Conservation (phyloP, 2,888 invertebrate species). For the Punctoribates punctum region DNA sequence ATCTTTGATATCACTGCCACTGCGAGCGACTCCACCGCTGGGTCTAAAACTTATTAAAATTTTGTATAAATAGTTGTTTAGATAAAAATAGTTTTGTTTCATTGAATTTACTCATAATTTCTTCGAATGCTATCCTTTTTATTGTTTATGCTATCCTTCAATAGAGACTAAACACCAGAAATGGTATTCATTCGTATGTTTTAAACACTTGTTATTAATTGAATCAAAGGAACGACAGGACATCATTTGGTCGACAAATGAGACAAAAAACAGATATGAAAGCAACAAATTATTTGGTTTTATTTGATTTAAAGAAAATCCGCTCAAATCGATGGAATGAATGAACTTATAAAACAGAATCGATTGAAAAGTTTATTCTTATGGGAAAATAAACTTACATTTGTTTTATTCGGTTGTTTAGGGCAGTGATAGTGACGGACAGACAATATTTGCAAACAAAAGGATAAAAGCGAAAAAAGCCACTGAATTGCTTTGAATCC, state of each 20-base stretch:
- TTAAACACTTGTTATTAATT: too few species aligned
- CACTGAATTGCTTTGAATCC: background rate
- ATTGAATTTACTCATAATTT: too few species aligned
- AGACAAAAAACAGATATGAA: too few species aligned
- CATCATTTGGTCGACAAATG: too few species aligned
- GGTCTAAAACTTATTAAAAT: constrained; percentile 42
- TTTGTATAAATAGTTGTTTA: background rate
- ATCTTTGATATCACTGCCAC: constrained; percentile 76
- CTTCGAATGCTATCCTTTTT: too few species aligned
- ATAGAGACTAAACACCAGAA: too few species aligned
- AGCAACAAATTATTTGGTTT: too few species aligned
- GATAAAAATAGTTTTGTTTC: too few species aligned
- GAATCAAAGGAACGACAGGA: too few species aligned
- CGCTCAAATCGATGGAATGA: background rate
- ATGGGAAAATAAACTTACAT: constrained; percentile 21
- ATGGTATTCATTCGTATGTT: too few species aligned
- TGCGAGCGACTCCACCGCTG: constrained; percentile 43
- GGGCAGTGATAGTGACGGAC: constrained; percentile 19
- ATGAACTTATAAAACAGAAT: constrained; percentile 18
- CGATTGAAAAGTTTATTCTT: constrained; percentile 28
- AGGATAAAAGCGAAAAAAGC: constrained; percentile 6
- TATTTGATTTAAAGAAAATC: too few species aligned
- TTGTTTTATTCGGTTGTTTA: background rate
- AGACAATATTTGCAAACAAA: constrained; percentile 25
- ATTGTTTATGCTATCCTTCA: too few species aligned